Evolutionary conservation across 2,113 vertebrate species (phyloP), one percentile per base, ranked within the genome.

Genomic region (Phalacrocorax aristotelis): DNA sequence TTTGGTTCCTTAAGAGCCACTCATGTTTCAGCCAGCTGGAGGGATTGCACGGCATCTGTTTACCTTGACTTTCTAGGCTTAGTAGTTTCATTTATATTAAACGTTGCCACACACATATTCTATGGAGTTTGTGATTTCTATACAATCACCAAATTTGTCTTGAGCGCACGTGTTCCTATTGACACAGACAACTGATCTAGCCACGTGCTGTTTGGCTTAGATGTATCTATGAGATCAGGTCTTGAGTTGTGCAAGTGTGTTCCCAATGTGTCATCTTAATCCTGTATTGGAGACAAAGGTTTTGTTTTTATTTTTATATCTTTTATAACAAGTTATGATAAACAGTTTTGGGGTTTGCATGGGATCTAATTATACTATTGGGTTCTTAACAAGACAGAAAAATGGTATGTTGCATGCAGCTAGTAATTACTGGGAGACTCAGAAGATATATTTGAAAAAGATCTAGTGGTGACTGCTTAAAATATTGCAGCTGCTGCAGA

Each of bases 371-470:
- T 97, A 75, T 86, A 90, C 74, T 92, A 71, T 69, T 93, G 77
- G 84, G 76, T 89, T 97, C 83, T 83, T 96, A 96, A 95, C 10
- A 3, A 96, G 92, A 96, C 83, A 96, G 90, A 92, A 96, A 97
- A 97, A 96, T 94, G 26, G 68, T 88, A 96, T 62, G 64, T 84
- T 96, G 52, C 32, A 46, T 91, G 68, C 42, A 96, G 58, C 62
- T 80, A 75, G 92, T 96, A 97, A 98, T 97, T 97, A 96, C 54
- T 93, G 87, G 38, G 83, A 95, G 58, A 69, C 94, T 90, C 60
- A 29, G 70, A 95, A 92, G 46, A 94, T 87, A 46, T 65, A 82
- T 77, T 97, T 96, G 80, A 74, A 86, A 60, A 95, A 93, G 15
- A 25, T 91, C 55, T 58, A 48, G 70, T 64, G 71, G 92, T 92